Percentiles rank a stretch among this genome's conserved stretches.
phyloP scores from a whole-genome alignment of 2,888 invertebrate species.

The Chalcosyrphus nemorum region DNA sequence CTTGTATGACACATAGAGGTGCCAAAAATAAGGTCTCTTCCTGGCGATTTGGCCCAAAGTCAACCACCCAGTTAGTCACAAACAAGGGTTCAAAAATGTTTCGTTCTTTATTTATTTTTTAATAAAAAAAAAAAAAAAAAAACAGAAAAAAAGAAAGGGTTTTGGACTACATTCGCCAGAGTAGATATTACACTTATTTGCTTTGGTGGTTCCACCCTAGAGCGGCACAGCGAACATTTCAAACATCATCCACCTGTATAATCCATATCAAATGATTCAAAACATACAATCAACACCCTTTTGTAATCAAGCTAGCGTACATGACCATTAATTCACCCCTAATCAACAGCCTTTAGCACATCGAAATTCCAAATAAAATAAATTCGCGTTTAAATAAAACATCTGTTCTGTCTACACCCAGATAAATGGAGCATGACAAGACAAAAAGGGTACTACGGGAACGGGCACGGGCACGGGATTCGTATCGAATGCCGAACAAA shows the following conservation, averaged over 20 bases:
- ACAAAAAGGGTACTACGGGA: conserved; percentile 77
- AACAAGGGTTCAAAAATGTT: no score
- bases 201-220: not conserved
- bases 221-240: no score
- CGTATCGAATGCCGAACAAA: conserved; percentile 78
- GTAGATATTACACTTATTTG: no score
- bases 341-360: conserved; percentile 77
- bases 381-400: conserved; percentile 82
- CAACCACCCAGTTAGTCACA: no score
- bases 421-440: conserved; percentile 82
- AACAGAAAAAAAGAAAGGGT: no score
- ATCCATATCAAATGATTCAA: conserved; percentile 70
- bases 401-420: conserved; percentile 82
- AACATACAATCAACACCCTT: conserved; percentile 72
- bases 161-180: not conserved
- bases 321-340: conserved; percentile 82
- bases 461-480: no score
- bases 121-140: no score
- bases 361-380: conserved; percentile 77
- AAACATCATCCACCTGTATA: conserved; percentile 67
- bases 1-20: no score
- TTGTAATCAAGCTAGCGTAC: conserved; percentile 75
- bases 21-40: no score
- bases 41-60: no score
- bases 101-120: no score